Evolutionary conservation across 1,140 invertebrate genomes (phyloP), one percentile per base, ranked within the genome.

Genomic region (Ostrea denselamellosa): DNA sequence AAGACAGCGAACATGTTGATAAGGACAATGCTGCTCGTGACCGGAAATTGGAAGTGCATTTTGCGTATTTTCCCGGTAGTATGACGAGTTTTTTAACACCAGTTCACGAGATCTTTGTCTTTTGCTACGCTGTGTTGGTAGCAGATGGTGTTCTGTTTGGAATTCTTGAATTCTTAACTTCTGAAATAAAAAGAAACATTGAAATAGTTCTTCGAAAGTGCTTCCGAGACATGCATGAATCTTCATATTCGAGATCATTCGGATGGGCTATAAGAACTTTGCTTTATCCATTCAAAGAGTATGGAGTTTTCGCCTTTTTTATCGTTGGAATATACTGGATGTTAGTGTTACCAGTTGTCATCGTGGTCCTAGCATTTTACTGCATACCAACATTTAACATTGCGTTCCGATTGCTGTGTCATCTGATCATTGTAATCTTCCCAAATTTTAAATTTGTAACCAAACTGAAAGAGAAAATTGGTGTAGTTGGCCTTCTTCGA

Each of bases 171-270:
- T 54, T 91, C 28, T 44, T 91, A 8, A 86, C 71, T 28, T 86
- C 86, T 51, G 51, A 77, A 14, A 86, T 92, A 19, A 89, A 89
- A 77, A 68, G 90, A 19, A 91, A 90, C 22, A 87, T 93, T 8
- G 87, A 90, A 58, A 83, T 65, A 58, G 86, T 92, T 71, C 56
- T 92, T 17, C 85, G 87, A 71, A 89, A 92, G 53, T 92, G 90
- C 56, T 88, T 93, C 7, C 83, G 91, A 51, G 92, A 92, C 82
- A 93, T 92, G 92, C 77, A 89, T 4, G 90, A 92, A 34, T 83
- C 87, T n/a, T 93, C 91, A 0, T 44, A 83, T 4, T 62, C 81
- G 2, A 56, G 77, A 51, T 68, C 54, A 14, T 58, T 83, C n/a
- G 71, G 68, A 14, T 90, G 88, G 90, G 65, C 84, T 8, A 52